These are phyloP conservation scores for Agrotis clavis DNA, from an alignment of 2,888 invertebrate species.

Conservation along the genomic window DNA sequence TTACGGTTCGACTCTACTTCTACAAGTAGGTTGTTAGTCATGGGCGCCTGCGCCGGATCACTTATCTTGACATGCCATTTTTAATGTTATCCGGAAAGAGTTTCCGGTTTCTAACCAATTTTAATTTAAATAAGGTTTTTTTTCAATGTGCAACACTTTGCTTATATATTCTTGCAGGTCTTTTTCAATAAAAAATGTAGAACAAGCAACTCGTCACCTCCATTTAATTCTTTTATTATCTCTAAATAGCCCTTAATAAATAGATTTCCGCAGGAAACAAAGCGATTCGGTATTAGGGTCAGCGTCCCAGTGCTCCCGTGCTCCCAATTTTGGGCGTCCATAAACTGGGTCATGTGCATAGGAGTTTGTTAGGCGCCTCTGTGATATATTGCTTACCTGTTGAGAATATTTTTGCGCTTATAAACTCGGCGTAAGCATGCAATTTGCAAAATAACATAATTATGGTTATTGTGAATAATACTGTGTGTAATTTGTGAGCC, in stretches of 20 bases:
- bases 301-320: slow-evolving; percentile 28
- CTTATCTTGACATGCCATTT: not conserved
- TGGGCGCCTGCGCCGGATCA: not conserved
- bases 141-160: too few species aligned
- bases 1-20: too few species aligned
- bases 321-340: slow-evolving; percentile 18
- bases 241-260: slow-evolving; percentile 14
- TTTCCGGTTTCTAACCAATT: not conserved
- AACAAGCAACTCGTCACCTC: too few species aligned
- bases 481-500: not conserved
- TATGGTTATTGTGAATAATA: not conserved
- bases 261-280: slow-evolving; percentile 8
- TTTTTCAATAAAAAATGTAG: not conserved
- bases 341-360: slow-evolving; percentile 29
- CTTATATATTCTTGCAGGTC: not conserved
- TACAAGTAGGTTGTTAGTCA: not conserved
- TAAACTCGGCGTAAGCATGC: not conserved
- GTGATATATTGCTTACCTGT: slow-evolving; percentile 9
- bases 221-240: not conserved
- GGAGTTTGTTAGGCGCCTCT: not conserved
- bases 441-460: slow-evolving; percentile 7
- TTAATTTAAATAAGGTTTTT: not conserved
- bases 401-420: not conserved
- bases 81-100: not conserved
- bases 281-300: slow-evolving; percentile 23